These are phyloP conservation scores for Falco columbarius DNA, from an alignment of 2,797 vertebrate species.

Conservation along the genomic window DNA sequence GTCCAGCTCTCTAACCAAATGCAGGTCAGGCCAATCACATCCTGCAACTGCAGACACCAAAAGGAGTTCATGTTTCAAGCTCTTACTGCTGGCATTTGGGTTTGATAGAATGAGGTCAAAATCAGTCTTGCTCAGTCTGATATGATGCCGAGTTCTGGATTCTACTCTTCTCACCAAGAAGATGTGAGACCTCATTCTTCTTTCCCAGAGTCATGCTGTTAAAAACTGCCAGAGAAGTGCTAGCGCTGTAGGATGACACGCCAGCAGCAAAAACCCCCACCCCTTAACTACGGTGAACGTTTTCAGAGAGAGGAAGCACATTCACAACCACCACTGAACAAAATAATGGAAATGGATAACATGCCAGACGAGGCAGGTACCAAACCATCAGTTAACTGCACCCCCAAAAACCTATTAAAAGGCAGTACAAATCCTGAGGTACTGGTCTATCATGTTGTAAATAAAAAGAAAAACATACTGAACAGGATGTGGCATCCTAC, in stretches of 20 bases:
- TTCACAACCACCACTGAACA: not conserved
- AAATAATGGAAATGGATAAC: not conserved
- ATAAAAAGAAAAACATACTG: not conserved
- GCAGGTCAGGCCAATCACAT: rapidly evolving
- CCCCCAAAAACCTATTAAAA: not conserved
- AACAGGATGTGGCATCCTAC: not conserved
- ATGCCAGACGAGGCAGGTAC: not conserved
- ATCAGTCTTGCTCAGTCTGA: not conserved
- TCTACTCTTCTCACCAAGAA: not conserved
- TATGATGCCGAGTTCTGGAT: conserved; percentile 9
- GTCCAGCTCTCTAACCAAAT: not conserved
- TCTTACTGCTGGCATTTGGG: not conserved
- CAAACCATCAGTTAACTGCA: not conserved
- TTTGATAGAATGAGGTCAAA: conserved; percentile 50
- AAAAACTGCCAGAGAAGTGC: not conserved
- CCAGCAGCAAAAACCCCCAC: not conserved
- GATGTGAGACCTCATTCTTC: not conserved
- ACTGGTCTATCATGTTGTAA: not conserved
- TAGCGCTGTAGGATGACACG: not conserved
- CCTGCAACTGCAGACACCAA: not conserved
- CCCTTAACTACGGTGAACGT: rapidly evolving
- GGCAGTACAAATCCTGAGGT: not conserved
- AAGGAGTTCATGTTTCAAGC: not conserved
- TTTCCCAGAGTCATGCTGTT: not conserved
- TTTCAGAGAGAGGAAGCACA: not conserved